Evolutionary conservation across 2,113 vertebrate species (phyloP), one percentile per base, ranked within the genome.

Genomic region (Eupsittula cactorum): DNA sequence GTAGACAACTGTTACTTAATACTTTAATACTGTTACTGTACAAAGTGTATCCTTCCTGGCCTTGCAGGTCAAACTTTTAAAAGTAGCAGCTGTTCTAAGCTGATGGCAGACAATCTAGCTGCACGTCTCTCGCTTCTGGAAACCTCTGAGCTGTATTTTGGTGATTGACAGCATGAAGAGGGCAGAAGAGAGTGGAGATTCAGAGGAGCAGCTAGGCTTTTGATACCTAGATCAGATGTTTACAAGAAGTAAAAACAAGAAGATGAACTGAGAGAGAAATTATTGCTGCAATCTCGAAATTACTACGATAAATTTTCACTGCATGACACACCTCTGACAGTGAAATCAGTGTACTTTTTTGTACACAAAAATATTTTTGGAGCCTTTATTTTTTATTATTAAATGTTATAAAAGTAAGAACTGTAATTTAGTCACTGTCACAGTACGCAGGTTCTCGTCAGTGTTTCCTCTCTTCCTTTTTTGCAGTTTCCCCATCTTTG

Each of bases 1-100:
- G 65, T 47, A 86, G 92, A 41, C 70, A 92, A 81, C 33, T 44
- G 76, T 92, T 95, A 84, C 79, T 77, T 79, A 93, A 93, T 86
- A 77, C 59, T 80, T 69, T 67, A 86, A 59, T 86, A 41, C 37
- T 90, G 27, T 90, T 93, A 75, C 76, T 84, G 80, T 88, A 79
- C 33, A 65, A 46, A 70, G 42, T 44, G 55, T 82, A 13, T 86
- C 59, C 75, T 94, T 96, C 68, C 55, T 92, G 33, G 27, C 49
- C 33, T 93, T 75, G 18, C 80, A 88, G 85, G 46, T 91, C 68
- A 94, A 92, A 78, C 65, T 88, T 92, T 50, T 47, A 84, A 64
- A 92, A 82, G n/a, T 71, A 90, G 23, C 85, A 95, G 76, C 64
- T 92, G 86, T 49, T 94, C 31, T 3, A 59, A 92, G 76, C 93